Evolutionary conservation across 2,113 vertebrate genomes (phyloP).

Genomic region (Genyomyrus donnyi): DNA sequence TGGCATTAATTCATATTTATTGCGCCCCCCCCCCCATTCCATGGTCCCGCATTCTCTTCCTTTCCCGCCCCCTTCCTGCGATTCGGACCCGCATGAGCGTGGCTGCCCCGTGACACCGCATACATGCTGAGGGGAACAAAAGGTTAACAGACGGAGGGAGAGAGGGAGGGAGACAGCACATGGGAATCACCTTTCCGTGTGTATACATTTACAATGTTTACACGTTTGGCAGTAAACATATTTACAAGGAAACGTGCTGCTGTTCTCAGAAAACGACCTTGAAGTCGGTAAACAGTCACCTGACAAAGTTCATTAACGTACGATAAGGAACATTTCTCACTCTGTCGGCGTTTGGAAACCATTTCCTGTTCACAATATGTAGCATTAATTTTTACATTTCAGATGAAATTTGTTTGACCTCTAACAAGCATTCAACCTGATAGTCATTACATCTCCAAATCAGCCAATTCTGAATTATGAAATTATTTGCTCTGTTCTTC

Average conservation of each 20-base stretch:
- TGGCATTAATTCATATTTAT: constrained; percentile 67
- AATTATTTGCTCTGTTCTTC: neutral
- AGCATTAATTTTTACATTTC: neutral
- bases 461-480: neutral
- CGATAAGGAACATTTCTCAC: constrained; percentile 32
- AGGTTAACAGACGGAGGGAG: constrained; percentile 23
- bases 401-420: neutral
- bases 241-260: constrained; percentile 51
- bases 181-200: constrained; percentile 36
- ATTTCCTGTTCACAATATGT: neutral
- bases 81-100: constrained; percentile 28
- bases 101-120: neutral
- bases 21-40: constrained; percentile 27
- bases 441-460: neutral
- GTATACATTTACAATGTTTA: constrained; percentile 54
- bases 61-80: constrained; percentile 33
- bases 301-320: constrained; percentile 57
- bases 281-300: constrained; percentile 54
- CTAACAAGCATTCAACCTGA: neutral
- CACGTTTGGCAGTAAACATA: constrained; percentile 58
- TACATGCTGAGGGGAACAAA: constrained; percentile 28
- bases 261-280: constrained; percentile 62
- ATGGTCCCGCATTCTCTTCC: constrained; percentile 24
- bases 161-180: constrained; percentile 18
- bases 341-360: neutral